Evolutionary conservation across 2,888 invertebrate species (phyloP), one percentile per base, ranked within the genome.

Genomic region (Esperia sulphurella): DNA sequence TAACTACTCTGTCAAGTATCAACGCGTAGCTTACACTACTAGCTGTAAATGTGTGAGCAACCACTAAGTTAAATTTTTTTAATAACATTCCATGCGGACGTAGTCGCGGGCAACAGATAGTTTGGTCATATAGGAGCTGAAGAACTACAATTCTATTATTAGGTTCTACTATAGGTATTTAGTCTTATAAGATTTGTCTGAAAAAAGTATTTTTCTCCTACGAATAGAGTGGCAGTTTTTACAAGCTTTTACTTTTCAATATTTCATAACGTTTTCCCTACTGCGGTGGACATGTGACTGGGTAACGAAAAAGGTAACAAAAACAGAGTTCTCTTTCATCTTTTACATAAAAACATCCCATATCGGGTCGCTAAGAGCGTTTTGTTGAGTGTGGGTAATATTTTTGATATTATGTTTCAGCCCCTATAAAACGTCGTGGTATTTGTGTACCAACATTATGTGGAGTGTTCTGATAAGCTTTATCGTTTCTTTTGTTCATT

Each of bases 291-390:
- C 38, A 28, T 29, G 12, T 29, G 10, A 28, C 5, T 29, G n/a
- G 41, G 29, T 41, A 29, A 29, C 28, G 46, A 46, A 2, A 37
- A 21, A 41, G 37, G 38, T 41, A 37, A 37, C 37, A 46, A 41
- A 21, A 46, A 47, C 42, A 38, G 21, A 40, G 42, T 43, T 31
- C 14, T n/a, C 47, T 47, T 47, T 47, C 43, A 47, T 47, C 42
- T 47, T 42, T 47, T 14, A 46, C 43, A 38, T 12, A 47, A 47
- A n/a, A 47, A 42, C 33, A 43, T 37, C 47, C 43, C 42, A 9
- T 41, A 30, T 21, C 30, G 29, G 33, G 14, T 12, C 30, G 30
- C 38, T 43, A 43, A 14, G 42, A 30, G 35, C 42, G 28, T 41
- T 28, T 46, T 45, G 39, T 38, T 10, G 14, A 14, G 14, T 39